These are phyloP conservation scores for Physella acuta DNA, from an alignment of 1,140 invertebrate species.

Conservation along the genomic window DNA sequence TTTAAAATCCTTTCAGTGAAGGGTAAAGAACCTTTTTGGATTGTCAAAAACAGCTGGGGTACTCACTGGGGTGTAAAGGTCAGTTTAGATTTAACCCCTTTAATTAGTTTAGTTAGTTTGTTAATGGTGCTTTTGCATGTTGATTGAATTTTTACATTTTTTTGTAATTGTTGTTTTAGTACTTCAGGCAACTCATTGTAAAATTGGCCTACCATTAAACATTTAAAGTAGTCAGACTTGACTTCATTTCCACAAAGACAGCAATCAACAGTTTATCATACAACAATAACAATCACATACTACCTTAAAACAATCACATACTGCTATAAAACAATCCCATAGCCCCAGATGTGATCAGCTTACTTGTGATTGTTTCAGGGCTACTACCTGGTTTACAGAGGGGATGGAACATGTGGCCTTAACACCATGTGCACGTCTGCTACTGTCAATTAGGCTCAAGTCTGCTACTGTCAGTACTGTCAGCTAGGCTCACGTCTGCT, in stretches of 20 bases:
- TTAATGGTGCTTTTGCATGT: background rate
- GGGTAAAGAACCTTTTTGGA: constrained; percentile 86
- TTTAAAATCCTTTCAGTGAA: constrained; percentile 64
- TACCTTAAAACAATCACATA: too few species aligned
- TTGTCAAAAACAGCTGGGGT: constrained; percentile 79
- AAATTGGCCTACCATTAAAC: background rate
- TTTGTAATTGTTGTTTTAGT: background rate
- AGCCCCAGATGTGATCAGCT: too few species aligned
- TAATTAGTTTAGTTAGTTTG: background rate
- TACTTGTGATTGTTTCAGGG: constrained; percentile 68
- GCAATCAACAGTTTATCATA: too few species aligned
- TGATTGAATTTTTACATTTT: background rate
- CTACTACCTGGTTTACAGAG: constrained; percentile 92
- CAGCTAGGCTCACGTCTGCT: too few species aligned
- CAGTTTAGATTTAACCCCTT: constrained; percentile 40
- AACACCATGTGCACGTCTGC: constrained; percentile 89
- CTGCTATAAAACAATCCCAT: too few species aligned
- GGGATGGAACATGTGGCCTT: constrained; percentile 91
- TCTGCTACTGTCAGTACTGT: too few species aligned
- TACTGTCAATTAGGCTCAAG: constrained; percentile 69
- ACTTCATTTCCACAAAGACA: too few species aligned
- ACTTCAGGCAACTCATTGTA: background rate
- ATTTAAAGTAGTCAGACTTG: too few species aligned
- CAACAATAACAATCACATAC: too few species aligned
- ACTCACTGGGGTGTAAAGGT: constrained; percentile 76